Percentiles rank a stretch among this genome's conserved stretches.
Evolutionary conservation across 2,797 vertebrate species (phyloP).

Genomic region (Melanotaenia boesemani): DNA sequence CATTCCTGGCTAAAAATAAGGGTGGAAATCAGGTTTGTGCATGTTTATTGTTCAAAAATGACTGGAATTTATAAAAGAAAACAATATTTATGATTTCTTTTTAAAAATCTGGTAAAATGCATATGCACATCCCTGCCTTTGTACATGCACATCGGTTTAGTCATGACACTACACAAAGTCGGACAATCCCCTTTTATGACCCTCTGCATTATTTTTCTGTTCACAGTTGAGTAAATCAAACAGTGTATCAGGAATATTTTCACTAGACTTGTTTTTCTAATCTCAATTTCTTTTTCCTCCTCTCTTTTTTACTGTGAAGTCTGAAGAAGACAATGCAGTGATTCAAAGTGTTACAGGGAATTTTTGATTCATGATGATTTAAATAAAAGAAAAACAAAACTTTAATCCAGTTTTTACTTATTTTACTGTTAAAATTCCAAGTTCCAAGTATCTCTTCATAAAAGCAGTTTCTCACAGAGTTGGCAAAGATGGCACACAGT

Average conservation of each 20-base stretch:
- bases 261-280: background rate
- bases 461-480: slow-evolving; percentile 37
- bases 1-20: too few relatives aligned
- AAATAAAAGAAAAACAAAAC: background rate
- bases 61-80: too few relatives aligned
- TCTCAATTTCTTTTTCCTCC: background rate
- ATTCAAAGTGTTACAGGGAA: background rate
- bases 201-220: background rate
- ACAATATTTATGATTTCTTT: too few relatives aligned
- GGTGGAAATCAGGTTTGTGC: too few relatives aligned
- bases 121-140: too few relatives aligned
- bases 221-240: background rate
- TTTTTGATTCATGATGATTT: slow-evolving; percentile 2
- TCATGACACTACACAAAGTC: too few relatives aligned
- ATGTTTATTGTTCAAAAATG: too few relatives aligned
- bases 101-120: too few relatives aligned
- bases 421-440: slow-evolving; percentile 5
- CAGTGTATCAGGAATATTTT: background rate
- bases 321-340: background rate
- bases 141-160: too few relatives aligned
- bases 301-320: background rate
- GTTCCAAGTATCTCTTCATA: slow-evolving; percentile 1
- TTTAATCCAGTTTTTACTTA: background rate
- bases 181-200: background rate
- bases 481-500: slow-evolving; percentile 55